A percentile compares a stretch with the other conserved stretches of the same genome.
Conservation (phyloP, 2,888 invertebrate species). For the Dascillus cervinus region DNA sequence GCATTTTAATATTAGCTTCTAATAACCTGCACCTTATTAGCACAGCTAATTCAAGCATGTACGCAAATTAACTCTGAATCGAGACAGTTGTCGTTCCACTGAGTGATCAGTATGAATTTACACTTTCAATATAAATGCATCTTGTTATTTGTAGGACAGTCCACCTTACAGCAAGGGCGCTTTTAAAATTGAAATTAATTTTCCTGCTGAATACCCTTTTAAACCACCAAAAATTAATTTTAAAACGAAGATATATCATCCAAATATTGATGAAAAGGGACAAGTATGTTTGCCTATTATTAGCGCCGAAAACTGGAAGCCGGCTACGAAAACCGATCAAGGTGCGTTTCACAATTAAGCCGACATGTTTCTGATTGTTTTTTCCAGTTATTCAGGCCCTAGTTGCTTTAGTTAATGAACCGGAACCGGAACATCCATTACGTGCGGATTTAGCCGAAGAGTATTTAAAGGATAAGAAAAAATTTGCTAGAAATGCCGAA, state of each 20-base stretch:
- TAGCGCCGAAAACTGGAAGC: conserved; percentile 99
- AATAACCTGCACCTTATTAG: too few species aligned
- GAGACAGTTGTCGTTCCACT: conserved; percentile 95
- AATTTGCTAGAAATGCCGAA: conserved; percentile 96
- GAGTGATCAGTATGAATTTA: conserved; percentile 40
- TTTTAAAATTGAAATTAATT: conserved; percentile 95
- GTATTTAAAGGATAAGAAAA: conserved; percentile 92
- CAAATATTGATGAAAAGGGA: conserved; percentile 98
- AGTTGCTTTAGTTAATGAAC: conserved; percentile 93
- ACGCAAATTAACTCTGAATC: too few species aligned
- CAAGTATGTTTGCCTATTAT: conserved; percentile 98
- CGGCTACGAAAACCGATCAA: conserved; percentile 99
- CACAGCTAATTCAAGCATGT: too few species aligned
- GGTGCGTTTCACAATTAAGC: too few species aligned
- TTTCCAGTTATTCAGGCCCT: conserved; percentile 88
- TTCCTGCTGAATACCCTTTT: conserved; percentile 99
- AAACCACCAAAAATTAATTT: conserved; percentile 99
- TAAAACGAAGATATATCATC: conserved; percentile 99
- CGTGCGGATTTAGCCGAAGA: conserved; percentile 97
- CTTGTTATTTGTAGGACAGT: conserved; percentile 65
- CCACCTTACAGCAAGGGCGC: conserved; percentile 98
- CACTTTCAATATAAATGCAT: conserved; percentile 26
- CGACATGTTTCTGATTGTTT: too few species aligned
- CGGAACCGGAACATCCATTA: conserved; percentile 97
- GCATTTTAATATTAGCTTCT: too few species aligned